Percentiles rank a stretch among this genome's conserved stretches.
Conservation (phyloP, 1,140 invertebrate species). For the Phortica variegata region DNA sequence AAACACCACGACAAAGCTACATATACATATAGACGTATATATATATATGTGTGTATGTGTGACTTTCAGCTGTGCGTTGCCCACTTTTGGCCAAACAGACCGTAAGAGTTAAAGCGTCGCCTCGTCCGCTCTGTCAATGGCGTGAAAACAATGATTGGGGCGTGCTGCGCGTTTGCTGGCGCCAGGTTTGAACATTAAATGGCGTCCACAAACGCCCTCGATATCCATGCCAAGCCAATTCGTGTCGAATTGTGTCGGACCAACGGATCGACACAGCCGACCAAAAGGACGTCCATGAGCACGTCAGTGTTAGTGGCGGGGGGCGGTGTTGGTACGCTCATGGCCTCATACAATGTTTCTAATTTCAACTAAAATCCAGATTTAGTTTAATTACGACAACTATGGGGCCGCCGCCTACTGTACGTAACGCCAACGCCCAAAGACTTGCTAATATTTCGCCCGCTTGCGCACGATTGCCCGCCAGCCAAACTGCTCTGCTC, state of each 20-base stretch:
- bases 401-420: conserved; percentile 38
- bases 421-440: conserved; percentile 13
- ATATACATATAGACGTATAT: no score
- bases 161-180: conserved; percentile 44
- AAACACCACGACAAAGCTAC: no score
- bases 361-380: conserved; percentile 49
- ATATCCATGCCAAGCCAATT: conserved; percentile 15
- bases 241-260: no score
- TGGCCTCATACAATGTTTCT: conserved; percentile 25
- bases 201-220: conserved; percentile 29
- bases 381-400: conserved; percentile 55
- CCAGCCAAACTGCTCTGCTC: neutral
- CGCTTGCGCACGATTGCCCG: conserved; percentile 25
- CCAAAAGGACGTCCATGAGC: no score
- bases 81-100: no score
- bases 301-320: conserved; percentile 10
- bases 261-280: conserved; percentile 19
- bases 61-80: no score
- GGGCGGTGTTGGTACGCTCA: neutral
- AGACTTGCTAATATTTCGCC: neutral
- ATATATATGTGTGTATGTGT: no score
- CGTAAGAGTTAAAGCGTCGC: no score
- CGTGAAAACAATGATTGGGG: conserved; percentile 54
- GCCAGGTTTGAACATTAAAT: conserved; percentile 48
- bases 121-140: conserved; percentile 21